Conservation (phyloP, 2,888 invertebrate genomes). For the Sphaerophoria taeniata region DNA sequence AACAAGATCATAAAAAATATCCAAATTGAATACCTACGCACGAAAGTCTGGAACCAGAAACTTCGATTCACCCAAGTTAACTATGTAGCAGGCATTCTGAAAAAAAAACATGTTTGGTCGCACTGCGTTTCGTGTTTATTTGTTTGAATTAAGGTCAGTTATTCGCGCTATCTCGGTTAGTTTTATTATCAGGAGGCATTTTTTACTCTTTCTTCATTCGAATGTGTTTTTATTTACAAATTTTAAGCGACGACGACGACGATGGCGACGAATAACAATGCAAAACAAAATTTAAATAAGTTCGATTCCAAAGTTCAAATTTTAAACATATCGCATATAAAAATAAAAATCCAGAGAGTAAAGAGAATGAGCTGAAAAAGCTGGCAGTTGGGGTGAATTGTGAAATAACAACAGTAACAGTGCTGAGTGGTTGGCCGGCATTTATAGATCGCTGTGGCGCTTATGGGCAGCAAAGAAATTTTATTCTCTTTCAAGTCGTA, state of each 20-base stretch:
- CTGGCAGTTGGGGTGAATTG: constrained; percentile 13
- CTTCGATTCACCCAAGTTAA: not conserved
- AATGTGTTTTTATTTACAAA: constrained; percentile 33
- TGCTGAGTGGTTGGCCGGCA: not conserved
- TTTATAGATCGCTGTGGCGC: not conserved
- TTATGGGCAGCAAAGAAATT: not conserved
- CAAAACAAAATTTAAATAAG: constrained; percentile 27
- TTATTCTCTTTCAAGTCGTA: not conserved
- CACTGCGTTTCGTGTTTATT: not conserved
- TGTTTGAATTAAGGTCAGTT: constrained; percentile 56
- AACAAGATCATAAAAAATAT: not conserved
- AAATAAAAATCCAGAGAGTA: not conserved
- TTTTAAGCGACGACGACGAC: not conserved
- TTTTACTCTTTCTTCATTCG: constrained; percentile 26
- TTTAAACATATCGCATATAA: too few species aligned
- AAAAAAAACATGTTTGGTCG: not conserved
- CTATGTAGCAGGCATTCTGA: not conserved
- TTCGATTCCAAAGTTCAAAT: constrained; percentile 52
- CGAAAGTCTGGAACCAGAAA: constrained; percentile 14
- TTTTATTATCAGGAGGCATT: constrained; percentile 10
- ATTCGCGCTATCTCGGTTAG: constrained; percentile 19
- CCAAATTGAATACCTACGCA: not conserved
- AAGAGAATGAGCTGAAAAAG: not conserved
- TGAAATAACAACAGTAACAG: not conserved
- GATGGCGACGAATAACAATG: not conserved